Percentiles rank a stretch among this genome's conserved stretches.
Conservation (phyloP, 2,113 vertebrate species). For the Nyctereutes procyonoides region DNA sequence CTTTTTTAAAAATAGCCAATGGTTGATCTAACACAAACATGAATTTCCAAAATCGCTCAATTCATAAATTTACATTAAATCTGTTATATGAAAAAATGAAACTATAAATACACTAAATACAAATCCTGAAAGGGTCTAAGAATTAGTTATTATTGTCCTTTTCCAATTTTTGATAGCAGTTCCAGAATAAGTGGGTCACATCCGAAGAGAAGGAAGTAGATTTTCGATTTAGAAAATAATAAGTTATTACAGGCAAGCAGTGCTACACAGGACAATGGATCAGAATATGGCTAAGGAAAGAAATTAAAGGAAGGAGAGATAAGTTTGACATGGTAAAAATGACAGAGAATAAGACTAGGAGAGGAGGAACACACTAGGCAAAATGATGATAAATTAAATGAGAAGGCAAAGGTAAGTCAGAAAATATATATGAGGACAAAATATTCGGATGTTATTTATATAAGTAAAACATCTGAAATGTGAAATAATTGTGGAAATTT, state of each 20-base stretch:
- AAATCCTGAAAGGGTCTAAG: background rate
- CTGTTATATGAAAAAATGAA: background rate
- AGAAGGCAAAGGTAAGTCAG: background rate
- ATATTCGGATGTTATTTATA: conserved; percentile 54
- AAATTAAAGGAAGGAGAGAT: background rate
- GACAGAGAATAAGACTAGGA: background rate
- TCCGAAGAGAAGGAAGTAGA: conserved; percentile 38
- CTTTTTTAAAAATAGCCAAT: background rate
- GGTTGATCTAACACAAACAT: background rate
- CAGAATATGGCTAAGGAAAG: background rate
- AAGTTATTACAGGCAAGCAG: conserved; percentile 48
- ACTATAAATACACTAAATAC: background rate
- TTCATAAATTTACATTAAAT: conserved; percentile 9
- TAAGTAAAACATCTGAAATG: conserved; percentile 43
- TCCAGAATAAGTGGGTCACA: conserved; percentile 47
- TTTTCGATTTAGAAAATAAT: conserved; percentile 40
- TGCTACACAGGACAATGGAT: background rate
- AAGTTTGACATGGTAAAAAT: background rate
- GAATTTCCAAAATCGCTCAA: background rate
- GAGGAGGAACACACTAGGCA: background rate
- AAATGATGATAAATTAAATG: conserved; percentile 44
- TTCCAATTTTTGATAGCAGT: background rate
- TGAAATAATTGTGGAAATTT: conserved; percentile 37
- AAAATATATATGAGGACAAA: background rate
- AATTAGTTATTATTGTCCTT: conserved; percentile 19